Base-by-base conservation (phyloP, 2,113 vertebrate genomes). In the Okapia johnstoni region DNA sequence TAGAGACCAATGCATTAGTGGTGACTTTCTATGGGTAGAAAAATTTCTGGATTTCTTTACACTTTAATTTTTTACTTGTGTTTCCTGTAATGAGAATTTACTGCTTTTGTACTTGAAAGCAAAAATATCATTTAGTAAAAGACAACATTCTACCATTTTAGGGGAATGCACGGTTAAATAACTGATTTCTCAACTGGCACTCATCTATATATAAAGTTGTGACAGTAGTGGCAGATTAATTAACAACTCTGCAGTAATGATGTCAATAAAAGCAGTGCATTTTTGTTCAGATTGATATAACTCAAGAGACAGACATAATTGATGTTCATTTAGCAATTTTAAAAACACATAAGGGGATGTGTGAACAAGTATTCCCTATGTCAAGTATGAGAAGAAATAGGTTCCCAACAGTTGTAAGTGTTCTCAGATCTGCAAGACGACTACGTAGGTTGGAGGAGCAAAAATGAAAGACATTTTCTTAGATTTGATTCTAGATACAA, bases 401-500 rank as follows among this genome's bases (percentile, higher is more conserved):
- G 3, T 88, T 96, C 30, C 25, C 13, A 66, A 43, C 0, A 77
- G 66, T 36, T 83, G 1, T 54, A 58, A 33, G 9, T 61, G 36
- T 85, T 92, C 58, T 90, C 26, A 85, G 80, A 40, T 96, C n/a
- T 90, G 7, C 23, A 90, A 40, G 76, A 96, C 21, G 85, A 55
- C 80, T 93, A 48, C 3, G 33, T 26, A 60, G 11, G 17, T 63
- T 43, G 21, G 43, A 91, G 58, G 3, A 89, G 28, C 60, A 94
- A 92, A 94, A 94, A 61, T 73, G 48, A 95, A 95, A 93, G 50
- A 73, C 15, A 50, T 61, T 86, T 97, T 85, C n/a, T 89, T 84
- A 54, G 21, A 96, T 93, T 89, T 89, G n/a, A 91, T 91, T 90
- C 48, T 50, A 94, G 95, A 81, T 93, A 83, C 87, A 81, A 89